phyloP scores from a whole-genome alignment of 2,113 vertebrate genomes.

The Hyperopisus bebe region DNA sequence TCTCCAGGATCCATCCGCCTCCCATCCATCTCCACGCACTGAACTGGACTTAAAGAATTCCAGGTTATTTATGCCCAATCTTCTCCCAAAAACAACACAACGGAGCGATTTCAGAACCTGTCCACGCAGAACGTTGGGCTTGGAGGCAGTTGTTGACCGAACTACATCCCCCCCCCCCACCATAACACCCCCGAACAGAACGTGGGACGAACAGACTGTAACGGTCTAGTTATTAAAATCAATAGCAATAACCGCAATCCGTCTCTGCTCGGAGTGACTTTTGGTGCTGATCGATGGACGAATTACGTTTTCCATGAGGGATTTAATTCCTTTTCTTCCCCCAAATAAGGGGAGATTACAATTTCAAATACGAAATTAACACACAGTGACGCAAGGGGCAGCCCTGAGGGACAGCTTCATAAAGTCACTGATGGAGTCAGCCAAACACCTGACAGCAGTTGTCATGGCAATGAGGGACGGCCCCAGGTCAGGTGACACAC shows the following conservation, averaged over 20 bases:
- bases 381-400: conserved; percentile 16
- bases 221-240: conserved; percentile 72
- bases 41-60: background rate
- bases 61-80: background rate
- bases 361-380: conserved; percentile 27
- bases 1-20: background rate
- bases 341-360: conserved; percentile 38
- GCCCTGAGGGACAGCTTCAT: background rate
- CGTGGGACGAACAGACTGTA: conserved; percentile 57
- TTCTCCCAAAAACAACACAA: background rate
- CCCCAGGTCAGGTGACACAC: background rate
- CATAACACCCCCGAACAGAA: conserved; percentile 37
- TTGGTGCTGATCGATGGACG: conserved; percentile 61
- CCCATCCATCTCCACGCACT: background rate
- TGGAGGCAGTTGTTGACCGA: background rate
- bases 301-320: conserved; percentile 57
- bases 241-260: conserved; percentile 70
- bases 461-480: background rate
- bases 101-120: background rate
- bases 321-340: conserved; percentile 47
- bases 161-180: background rate
- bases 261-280: conserved; percentile 59
- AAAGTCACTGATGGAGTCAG: background rate
- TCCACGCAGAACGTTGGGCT: background rate
- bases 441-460: background rate